A percentile compares a stretch with the other conserved stretches of the same genome.
Conservation (phyloP, 64 coral and sea anemone genomes). For the Exaiptasia diaphana region DNA sequence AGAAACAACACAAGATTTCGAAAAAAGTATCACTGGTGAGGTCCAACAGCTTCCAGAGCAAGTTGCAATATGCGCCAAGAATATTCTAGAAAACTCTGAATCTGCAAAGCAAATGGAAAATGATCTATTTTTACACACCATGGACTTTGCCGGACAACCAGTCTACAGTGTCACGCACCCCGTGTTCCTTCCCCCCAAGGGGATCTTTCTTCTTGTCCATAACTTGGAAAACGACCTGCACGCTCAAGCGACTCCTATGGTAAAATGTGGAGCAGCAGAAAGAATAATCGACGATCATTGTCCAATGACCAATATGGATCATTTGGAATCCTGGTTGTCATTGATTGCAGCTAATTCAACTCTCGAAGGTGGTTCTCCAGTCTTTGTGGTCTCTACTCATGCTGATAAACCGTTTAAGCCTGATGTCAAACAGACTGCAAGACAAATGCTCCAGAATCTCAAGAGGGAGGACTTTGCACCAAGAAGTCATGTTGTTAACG, state of each 20-base stretch:
- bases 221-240: not conserved
- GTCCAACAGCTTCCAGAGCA: not conserved
- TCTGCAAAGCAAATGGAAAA: not conserved
- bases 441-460: not conserved
- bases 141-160: not conserved
- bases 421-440: not conserved
- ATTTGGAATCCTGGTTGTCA: not conserved
- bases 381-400: not conserved
- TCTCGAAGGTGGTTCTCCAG: not conserved
- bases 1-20: too few relatives aligned
- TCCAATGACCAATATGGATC: not conserved
- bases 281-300: not conserved
- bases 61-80: not conserved
- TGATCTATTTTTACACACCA: not conserved
- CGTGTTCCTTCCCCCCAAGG: not conserved
- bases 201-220: not conserved
- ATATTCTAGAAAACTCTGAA: not conserved
- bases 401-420: not conserved
- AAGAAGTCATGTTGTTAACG: not conserved
- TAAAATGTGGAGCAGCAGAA: not conserved
- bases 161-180: not conserved
- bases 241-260: not conserved
- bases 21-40: too few relatives aligned
- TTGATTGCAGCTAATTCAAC: not conserved
- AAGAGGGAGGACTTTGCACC: not conserved